Conservation (phyloP, 2,113 vertebrate species). For the Oryzias curvinotus region DNA sequence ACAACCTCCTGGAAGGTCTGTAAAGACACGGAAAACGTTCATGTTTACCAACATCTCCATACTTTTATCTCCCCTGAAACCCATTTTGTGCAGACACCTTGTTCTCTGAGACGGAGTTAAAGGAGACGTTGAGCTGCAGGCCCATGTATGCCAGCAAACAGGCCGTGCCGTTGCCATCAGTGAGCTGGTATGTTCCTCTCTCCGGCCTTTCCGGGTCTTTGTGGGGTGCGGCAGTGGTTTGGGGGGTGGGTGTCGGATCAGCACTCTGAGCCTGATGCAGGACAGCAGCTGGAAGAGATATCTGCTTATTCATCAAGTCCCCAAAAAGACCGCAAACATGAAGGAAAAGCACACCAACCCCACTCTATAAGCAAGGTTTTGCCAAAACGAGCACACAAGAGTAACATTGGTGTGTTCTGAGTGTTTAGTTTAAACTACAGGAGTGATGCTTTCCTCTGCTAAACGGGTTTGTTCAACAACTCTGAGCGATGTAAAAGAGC, state of each 20-base stretch:
- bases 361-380: no score
- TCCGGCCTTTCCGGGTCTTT: conserved; percentile 67
- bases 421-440: neutral
- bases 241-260: conserved; percentile 52
- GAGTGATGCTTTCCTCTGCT: neutral
- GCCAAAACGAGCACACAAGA: no score
- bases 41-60: neutral
- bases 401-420: no score
- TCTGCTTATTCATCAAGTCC: neutral
- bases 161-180: conserved; percentile 69
- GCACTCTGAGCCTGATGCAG: conserved; percentile 64
- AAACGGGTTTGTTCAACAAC: no score
- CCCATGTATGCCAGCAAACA: conserved; percentile 89
- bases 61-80: neutral
- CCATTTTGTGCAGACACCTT: conserved; percentile 55
- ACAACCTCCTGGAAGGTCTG: conserved; percentile 76
- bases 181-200: conserved; percentile 77
- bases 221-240: conserved; percentile 24
- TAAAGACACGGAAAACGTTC: neutral
- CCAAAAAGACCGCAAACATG: neutral
- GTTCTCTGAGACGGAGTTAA: conserved; percentile 57
- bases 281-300: conserved; percentile 33
- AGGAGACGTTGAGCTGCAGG: conserved; percentile 89
- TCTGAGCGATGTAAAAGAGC: no score
- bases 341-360: no score